Percentiles rank a stretch among this genome's conserved stretches.
Evolutionary conservation across 2,113 vertebrate species (phyloP).

Genomic region (Caloenas nicobarica): DNA sequence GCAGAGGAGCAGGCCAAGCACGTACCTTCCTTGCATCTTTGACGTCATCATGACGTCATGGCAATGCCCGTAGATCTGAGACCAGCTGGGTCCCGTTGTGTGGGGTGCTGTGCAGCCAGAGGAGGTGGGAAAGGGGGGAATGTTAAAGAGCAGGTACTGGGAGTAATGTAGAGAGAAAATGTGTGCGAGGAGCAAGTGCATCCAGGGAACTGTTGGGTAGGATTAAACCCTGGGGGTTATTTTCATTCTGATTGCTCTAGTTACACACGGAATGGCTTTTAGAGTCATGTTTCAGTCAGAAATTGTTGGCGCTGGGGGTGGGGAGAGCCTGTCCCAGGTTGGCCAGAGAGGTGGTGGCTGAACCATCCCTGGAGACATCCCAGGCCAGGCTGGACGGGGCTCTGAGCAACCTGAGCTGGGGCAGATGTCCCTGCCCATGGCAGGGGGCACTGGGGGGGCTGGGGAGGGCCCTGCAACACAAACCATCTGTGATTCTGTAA

Average conservation of each 20-base stretch:
- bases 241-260: background rate
- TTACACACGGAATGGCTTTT: background rate
- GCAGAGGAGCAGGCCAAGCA: background rate
- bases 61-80: background rate
- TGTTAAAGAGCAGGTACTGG: accelerated
- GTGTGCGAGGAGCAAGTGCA: too few species aligned
- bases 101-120: background rate
- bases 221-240: background rate
- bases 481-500: too few species aligned
- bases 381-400: too few species aligned
- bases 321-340: too few species aligned
- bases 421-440: too few species aligned
- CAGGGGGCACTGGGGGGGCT: too few species aligned
- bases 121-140: background rate
- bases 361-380: too few species aligned
- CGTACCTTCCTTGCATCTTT: background rate
- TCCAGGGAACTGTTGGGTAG: background rate
- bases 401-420: too few species aligned
- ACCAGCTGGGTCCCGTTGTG: accelerated
- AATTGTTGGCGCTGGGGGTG: too few species aligned
- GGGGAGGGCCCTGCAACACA: too few species aligned
- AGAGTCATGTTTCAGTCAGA: background rate
- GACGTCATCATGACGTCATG: too few species aligned
- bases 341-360: too few species aligned
- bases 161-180: accelerated